These are phyloP conservation scores for Magallana nippona DNA, from an alignment of 2,888 invertebrate genomes.

Conservation along the genomic window DNA sequence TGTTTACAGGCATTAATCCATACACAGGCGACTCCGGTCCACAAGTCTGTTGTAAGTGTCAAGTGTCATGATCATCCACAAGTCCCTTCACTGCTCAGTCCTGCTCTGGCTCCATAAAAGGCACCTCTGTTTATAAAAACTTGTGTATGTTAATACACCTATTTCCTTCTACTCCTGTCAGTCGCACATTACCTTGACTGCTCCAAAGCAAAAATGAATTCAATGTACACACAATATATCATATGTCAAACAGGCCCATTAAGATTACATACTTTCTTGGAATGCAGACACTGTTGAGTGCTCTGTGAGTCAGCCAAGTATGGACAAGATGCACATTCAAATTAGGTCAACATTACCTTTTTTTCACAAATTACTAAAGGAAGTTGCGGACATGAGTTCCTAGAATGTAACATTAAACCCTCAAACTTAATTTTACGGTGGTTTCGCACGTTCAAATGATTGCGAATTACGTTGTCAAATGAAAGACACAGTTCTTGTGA, in stretches of 20 bases:
- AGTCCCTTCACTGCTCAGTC: not conserved
- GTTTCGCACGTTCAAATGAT: not conserved
- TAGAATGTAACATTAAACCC: constrained; percentile 11
- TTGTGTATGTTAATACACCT: constrained; percentile 28
- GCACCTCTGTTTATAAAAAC: constrained; percentile 34
- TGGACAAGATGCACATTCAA: constrained; percentile 28
- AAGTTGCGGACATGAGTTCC: constrained; percentile 19
- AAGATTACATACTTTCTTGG: constrained; percentile 32
- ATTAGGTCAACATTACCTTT: constrained; percentile 28
- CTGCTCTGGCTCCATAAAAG: constrained; percentile 28
- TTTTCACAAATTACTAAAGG: constrained; percentile 10
- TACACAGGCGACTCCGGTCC: not conserved
- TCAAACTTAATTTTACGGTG: not conserved
- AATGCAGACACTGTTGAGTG: constrained; percentile 22
- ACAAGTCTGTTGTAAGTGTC: constrained; percentile 4
- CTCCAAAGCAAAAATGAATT: constrained; percentile 30
- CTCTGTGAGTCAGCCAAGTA: constrained; percentile 20
- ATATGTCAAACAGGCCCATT: constrained; percentile 30
- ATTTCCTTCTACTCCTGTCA: constrained; percentile 30
- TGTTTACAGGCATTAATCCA: constrained; percentile 5
- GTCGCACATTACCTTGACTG: constrained; percentile 31
- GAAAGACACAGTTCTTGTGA: not conserved
- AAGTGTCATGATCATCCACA: constrained; percentile 30
- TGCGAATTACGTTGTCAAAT: not conserved
- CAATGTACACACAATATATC: constrained; percentile 32